A percentile compares a stretch with the other conserved stretches of the same genome.
Evolutionary conservation across 1,140 invertebrate genomes (phyloP).

Genomic region (Bradysia coprophila): DNA sequence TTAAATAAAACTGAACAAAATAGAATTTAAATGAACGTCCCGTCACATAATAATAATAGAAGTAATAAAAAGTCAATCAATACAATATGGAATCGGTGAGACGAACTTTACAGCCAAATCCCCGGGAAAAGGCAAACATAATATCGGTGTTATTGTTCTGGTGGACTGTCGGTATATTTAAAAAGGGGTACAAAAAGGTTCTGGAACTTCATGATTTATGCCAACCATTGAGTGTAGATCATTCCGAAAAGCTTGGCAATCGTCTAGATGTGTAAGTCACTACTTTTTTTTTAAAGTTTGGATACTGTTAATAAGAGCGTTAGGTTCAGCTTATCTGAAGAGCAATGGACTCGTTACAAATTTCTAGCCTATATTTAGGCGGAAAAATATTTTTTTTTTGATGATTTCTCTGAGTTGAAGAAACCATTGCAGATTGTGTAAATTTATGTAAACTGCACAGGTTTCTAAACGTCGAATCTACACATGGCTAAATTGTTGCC

Average conservation of each 20-base stretch:
- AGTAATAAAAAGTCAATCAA: background rate
- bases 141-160: conserved; percentile 20
- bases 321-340: too few relatives aligned
- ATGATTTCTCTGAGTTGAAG: too few relatives aligned
- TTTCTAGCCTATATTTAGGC: too few relatives aligned
- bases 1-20: too few relatives aligned
- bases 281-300: background rate
- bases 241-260: conserved; percentile 28
- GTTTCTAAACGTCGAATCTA: too few relatives aligned
- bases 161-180: conserved; percentile 34
- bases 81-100: background rate
- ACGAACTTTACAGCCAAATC: conserved; percentile 6
- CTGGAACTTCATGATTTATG: conserved; percentile 34
- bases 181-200: conserved; percentile 30
- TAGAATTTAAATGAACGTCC: too few relatives aligned
- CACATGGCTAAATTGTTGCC: too few relatives aligned
- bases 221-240: conserved; percentile 29
- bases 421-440: too few relatives aligned
- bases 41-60: too few relatives aligned
- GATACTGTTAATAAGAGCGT: background rate
- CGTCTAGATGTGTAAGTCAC: conserved; percentile 29
- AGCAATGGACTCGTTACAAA: too few relatives aligned
- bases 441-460: too few relatives aligned
- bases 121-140: conserved; percentile 8
- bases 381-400: too few relatives aligned